Evolutionary conservation across 2,888 invertebrate species (phyloP).

Genomic region (Trachelus troglodyta): DNA sequence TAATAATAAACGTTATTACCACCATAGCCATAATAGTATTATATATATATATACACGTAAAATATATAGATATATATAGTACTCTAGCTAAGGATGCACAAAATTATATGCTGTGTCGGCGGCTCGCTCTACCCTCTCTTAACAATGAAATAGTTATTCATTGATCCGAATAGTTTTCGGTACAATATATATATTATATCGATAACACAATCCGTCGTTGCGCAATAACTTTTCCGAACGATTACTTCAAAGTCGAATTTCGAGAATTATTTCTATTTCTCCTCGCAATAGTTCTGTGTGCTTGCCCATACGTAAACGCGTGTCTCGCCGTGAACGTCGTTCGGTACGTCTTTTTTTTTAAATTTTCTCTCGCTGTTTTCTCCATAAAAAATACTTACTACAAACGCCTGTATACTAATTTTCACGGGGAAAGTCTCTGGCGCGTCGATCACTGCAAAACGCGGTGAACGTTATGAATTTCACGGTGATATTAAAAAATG

Average conservation of each 20-base stretch:
- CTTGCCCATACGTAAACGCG: background rate
- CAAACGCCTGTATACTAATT: conserved; percentile 24
- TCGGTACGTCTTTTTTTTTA: background rate
- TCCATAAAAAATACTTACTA: conserved; percentile 30
- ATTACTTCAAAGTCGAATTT: background rate
- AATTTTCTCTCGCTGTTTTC: conserved; percentile 12
- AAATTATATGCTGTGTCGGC: conserved; percentile 29
- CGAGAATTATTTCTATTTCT: background rate
- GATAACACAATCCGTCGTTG: conserved; percentile 29
- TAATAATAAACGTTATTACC: conserved; percentile 58
- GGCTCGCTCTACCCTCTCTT: conserved; percentile 42
- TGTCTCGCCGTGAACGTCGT: background rate
- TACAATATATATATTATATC: conserved; percentile 41
- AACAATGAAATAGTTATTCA: conserved; percentile 38
- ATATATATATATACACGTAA: conserved; percentile 21
- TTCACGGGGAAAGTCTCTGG: background rate
- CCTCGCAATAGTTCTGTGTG: background rate
- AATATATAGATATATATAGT: conserved; percentile 28
- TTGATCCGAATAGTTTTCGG: conserved; percentile 39
- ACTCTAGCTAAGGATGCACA: conserved; percentile 17
- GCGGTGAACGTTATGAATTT: background rate
- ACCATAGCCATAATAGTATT: conserved; percentile 56
- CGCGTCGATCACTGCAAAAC: background rate
- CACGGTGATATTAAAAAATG: conserved; percentile 5
- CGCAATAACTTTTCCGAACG: background rate